A percentile compares a stretch with the other conserved stretches of the same genome.
Evolutionary conservation across 2,797 vertebrate species (phyloP).

Genomic region (Acanthornis magna): DNA sequence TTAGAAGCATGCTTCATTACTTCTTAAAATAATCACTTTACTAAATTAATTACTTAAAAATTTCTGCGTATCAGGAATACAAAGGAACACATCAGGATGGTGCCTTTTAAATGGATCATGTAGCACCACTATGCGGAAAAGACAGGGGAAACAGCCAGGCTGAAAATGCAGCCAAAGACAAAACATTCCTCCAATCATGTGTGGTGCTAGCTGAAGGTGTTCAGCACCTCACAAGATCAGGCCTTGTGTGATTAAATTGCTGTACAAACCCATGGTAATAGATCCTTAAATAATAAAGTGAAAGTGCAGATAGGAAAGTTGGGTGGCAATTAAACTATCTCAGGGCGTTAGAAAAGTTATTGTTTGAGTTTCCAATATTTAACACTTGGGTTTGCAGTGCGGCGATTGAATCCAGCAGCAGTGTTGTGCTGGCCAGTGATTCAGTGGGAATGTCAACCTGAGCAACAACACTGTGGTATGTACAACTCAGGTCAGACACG

Average conservation of each 20-base stretch:
- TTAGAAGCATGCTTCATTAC: background rate
- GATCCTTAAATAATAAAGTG: conserved; percentile 56
- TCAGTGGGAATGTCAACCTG: background rate
- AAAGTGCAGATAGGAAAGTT: conserved; percentile 37
- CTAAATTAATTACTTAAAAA: background rate
- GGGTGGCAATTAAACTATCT: conserved; percentile 24
- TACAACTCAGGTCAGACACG: conserved; percentile 22
- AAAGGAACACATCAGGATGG: no score
- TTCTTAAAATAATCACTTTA: background rate
- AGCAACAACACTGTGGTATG: conserved; percentile 6
- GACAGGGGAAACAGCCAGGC: background rate
- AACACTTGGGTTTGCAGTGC: background rate
- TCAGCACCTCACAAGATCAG: conserved; percentile 35
- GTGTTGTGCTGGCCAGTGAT: background rate
- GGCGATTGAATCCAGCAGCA: background rate
- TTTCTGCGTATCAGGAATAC: background rate
- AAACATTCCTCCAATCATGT: conserved; percentile 36
- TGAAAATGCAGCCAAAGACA: conserved; percentile 38
- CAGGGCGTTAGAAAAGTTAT: background rate
- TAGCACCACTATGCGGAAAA: conserved; percentile 22
- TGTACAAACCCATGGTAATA: conserved; percentile 1
- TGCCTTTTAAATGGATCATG: background rate
- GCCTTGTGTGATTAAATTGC: conserved; percentile 36
- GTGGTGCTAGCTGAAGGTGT: conserved; percentile 11
- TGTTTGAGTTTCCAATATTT: conserved; percentile 37